Conservation (phyloP, 2,113 vertebrate species). For the Dromiciops gliroides region DNA sequence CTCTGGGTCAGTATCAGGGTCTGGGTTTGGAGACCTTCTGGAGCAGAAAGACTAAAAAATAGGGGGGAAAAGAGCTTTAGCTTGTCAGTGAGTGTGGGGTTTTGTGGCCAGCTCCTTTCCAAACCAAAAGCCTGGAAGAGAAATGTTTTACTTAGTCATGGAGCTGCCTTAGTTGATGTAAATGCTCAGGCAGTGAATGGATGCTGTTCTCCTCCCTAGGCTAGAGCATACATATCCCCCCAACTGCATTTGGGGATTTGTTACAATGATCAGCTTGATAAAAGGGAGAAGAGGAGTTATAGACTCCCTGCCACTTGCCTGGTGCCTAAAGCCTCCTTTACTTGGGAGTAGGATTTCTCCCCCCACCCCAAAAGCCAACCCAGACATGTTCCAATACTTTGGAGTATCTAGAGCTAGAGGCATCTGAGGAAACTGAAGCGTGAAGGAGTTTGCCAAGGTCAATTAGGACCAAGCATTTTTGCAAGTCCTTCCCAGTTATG, state of each 20-base stretch:
- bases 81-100: neutral
- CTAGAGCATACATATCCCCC: neutral
- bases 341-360: neutral
- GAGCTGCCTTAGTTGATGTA: neutral
- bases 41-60: neutral
- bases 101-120: constrained; percentile 28
- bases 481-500: neutral
- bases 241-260: neutral
- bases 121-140: constrained; percentile 39
- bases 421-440: neutral
- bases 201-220: neutral
- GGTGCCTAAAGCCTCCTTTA: neutral
- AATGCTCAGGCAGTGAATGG: neutral
- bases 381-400: neutral
- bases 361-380: neutral
- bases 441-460: neutral
- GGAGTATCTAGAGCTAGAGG: neutral
- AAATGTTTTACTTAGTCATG: constrained; percentile 28
- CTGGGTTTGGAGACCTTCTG: neutral
- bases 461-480: neutral
- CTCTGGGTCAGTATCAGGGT: neutral
- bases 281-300: neutral
- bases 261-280: neutral
- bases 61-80: neutral
- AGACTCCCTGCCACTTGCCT: neutral